Base-by-base conservation (phyloP, 2,113 vertebrate species). In the Trochalopteron elliotii region DNA sequence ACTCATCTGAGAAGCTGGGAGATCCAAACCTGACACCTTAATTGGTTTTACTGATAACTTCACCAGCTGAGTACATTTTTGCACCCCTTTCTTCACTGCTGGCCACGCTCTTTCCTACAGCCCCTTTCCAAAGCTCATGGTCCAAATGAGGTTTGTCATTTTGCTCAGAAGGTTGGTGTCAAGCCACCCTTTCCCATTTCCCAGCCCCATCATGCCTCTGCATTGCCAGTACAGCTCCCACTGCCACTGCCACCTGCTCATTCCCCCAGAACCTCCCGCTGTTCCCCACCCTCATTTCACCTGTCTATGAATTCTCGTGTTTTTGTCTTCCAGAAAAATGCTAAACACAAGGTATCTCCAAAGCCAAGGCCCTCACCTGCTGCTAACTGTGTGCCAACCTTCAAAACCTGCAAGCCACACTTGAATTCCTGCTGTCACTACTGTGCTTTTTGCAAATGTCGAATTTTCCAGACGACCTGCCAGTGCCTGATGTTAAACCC, bases 371-470 rank as follows among this genome's bases (percentile, higher is more conserved):
- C 98, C 12, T 96, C 95, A 7, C 98, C 97, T 11, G 98, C 98
- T 21, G 69, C 93, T 4, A 96, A 98, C 95, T 99, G 99, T 24
- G 97, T 99, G 81, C 97, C 98, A 28, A 95, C 98, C 64, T 97
- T 97, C 95, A 96, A 94, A 90, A 98, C 95, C 97, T 99, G 99
- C 97, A 98, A 97, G 79, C 97, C 98, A 8, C 94, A 97, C 4
- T 94, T 96, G 59, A 97, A 90, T 0, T 97, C 98, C 12, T 99
- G 99, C 95, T 99, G 99, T 42, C 97, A 98, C 39, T 97, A 97
- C 63, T 99, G 99, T 37, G 98, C 98, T 49, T 94, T 98, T 77
- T 99, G 99, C 97, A 98, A 98, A 50, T 99, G 99, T 77, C 97
- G 98, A 12, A 95, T 99, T 86, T 99, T 99, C 93, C 97, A 98